Evolutionary conservation across 2,888 invertebrate species (phyloP), one percentile per base, ranked within the genome.

Genomic region (Andrena camellia): DNA sequence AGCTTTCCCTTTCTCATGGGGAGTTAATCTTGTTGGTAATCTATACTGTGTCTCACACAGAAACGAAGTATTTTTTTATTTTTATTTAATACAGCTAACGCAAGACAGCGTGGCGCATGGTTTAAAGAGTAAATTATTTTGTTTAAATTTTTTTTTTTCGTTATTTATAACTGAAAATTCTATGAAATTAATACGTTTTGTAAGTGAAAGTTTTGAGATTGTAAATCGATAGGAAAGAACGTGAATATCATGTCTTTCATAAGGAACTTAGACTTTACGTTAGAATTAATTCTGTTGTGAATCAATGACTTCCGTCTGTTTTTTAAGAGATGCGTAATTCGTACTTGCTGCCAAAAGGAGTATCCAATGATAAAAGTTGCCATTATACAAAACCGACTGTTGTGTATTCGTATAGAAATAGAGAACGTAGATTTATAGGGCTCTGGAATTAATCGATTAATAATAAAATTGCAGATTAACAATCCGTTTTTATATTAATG

Each of bases 1-100:
- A 80, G 80, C 80, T 88, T 87, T 88, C 83, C 79, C 75, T 88
- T 83, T 87, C 78, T 78, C 86, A 77, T 79, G 67, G 66, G 70
- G 77, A 59, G 50, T 72, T 20, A 66, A 75, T 85, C 85, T 82
- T 68, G 71, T 81, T 64, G 73, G 66, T 74, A 78, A 86, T 85
- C 81, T 79, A 54, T 69, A 20, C 66, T 60, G 50, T 52, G 48
- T 35, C 42, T 69, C 63, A 35, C 69, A 73, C 29, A 64, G 48
- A 69, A 76, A 63, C 54, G 8, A 35, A 74, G 8, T 68, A 42
- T 64, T 50, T 67, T 52, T 68, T 20, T 23, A 57, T 20, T 73
- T 54, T 73, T 62, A 50, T 74, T 54, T 79, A 42, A 48, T 73
- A 62, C 62, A 64, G 57, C 20, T 17, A 59, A 31, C 10, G 50